These are phyloP conservation scores for Drosophila testacea DNA, from an alignment of 2,888 invertebrate genomes.

Conservation along the genomic window DNA sequence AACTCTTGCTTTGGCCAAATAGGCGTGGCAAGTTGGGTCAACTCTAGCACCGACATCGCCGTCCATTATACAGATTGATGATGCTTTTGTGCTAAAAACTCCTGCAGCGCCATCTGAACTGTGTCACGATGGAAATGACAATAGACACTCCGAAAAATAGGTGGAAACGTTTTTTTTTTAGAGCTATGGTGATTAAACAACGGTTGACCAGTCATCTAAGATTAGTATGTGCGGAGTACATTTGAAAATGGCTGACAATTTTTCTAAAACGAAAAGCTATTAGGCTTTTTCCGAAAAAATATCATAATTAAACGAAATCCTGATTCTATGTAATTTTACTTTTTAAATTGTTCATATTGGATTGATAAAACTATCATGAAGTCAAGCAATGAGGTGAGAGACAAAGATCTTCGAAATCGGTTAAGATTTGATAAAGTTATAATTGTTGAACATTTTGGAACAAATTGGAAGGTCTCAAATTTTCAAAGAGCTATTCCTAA, in stretches of 20 bases:
- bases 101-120: constrained; percentile 40
- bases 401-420: not conserved
- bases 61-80: constrained; percentile 66
- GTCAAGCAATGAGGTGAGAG: too few relatives aligned
- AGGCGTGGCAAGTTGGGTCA: constrained; percentile 48
- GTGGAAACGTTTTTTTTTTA: constrained; percentile 22
- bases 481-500: too few relatives aligned
- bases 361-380: too few relatives aligned
- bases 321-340: too few relatives aligned
- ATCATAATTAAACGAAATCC: too few relatives aligned
- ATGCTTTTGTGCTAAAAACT: constrained; percentile 28
- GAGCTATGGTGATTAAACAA: constrained; percentile 8
- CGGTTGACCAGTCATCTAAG: not conserved
- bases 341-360: too few relatives aligned
- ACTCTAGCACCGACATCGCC: constrained; percentile 40
- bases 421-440: not conserved
- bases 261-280: not conserved
- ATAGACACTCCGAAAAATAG: constrained; percentile 13
- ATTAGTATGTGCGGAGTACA: not conserved
- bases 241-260: not conserved
- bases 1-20: constrained; percentile 32
- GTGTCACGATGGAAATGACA: constrained; percentile 50
- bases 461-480: too few relatives aligned
- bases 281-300: too few relatives aligned
- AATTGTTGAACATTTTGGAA: not conserved